Conservation (phyloP, 2,888 invertebrate genomes). For the Rhaphigaster nebulosa region DNA sequence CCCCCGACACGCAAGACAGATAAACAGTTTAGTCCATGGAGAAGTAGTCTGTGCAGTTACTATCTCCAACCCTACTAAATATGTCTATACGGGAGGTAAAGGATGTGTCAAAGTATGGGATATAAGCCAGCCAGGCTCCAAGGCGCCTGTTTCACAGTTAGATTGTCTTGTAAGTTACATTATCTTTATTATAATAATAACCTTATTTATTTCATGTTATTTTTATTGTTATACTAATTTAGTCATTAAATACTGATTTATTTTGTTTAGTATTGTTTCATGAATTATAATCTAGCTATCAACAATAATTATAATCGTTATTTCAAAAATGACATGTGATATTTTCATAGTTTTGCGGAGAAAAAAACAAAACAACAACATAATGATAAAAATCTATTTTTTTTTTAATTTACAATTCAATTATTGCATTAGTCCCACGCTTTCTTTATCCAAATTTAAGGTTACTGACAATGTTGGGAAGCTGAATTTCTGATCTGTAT, state of each 20-base stretch:
- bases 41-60: conserved; percentile 98
- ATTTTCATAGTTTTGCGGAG: too few species aligned
- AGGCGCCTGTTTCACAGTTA: conserved; percentile 85
- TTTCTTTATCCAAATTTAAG: too few species aligned
- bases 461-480: too few species aligned
- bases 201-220: not conserved
- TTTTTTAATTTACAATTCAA: too few species aligned
- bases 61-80: conserved; percentile 86
- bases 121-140: conserved; percentile 81
- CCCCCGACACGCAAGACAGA: conserved; percentile 90
- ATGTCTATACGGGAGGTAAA: conserved; percentile 98
- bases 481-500: too few species aligned
- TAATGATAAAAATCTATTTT: too few species aligned
- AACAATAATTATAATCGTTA: too few species aligned
- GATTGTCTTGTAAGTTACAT: conserved; percentile 81
- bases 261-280: not conserved
- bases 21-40: conserved; percentile 92
- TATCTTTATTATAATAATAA: not conserved
- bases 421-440: too few species aligned
- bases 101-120: conserved; percentile 93
- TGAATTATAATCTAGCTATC: too few species aligned
- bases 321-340: too few species aligned
- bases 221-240: conserved; percentile 25
- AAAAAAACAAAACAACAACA: too few species aligned
- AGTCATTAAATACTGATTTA: not conserved